Base-by-base conservation (phyloP, 2,113 vertebrate genomes). In the Oncorhynchus mykiss region DNA sequence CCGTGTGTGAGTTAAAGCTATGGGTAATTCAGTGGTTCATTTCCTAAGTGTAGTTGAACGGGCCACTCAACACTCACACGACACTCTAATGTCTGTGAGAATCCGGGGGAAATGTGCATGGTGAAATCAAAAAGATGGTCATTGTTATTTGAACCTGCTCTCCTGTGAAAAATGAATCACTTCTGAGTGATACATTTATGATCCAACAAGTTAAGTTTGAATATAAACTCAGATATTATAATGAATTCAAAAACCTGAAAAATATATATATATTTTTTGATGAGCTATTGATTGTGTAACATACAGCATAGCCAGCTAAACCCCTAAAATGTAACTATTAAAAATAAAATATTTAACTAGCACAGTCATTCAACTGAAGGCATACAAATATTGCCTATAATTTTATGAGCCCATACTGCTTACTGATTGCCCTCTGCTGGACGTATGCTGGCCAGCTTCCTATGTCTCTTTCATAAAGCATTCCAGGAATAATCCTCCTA, bases 361-460 rank as follows among this genome's bases (percentile, higher is more conserved):
- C 39, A 45, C 39, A 45, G 39, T 45, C 9, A 45, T 45, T 45
- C 39, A 62, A 11, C 18, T 62, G 9, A 57, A 57, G 20, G 4
- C 54, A 18, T 57, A 12, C 11, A 29, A 4, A 67, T 27, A n/a
- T 5, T 67, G 12, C 12, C 8, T 13, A 1, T 29, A 2, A 29
- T 67, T 25, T 14, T 67, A 25, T 31, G 11, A 12, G 14, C 11
- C 22, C 65, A 27, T 31, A 48, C 20, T 70, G 34, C 34, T 13
- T 22, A 49, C 45, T 22, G 68, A 25, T 70, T 70, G n/a, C 68
- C 68, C n/a, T 70, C 68, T 70, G 20, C 68, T 48, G 45, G 68
- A 45, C 45, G 1, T 62, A 62, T 5, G 3, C 51, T 54, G 51
- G 1, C 4, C 16, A 5, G 51, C 14, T 54, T 54, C 51, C 51